phyloP scores from a whole-genome alignment of 2,113 vertebrate species.

The Cyanoramphus novaezelandiae region DNA sequence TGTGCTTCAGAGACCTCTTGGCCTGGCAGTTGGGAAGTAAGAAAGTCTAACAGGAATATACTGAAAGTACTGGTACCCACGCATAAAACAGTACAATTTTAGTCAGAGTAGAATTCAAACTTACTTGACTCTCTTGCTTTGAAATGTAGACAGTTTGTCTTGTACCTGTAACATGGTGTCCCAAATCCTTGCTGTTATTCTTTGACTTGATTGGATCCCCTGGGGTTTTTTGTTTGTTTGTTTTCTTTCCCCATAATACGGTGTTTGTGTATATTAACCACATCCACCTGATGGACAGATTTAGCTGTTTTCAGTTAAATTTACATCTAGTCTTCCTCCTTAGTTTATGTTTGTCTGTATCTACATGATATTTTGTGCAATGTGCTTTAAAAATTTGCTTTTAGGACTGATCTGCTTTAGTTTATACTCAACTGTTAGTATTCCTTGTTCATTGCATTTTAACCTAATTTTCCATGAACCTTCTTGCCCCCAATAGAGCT shows the following conservation, averaged over 20 bases:
- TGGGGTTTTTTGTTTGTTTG: not conserved
- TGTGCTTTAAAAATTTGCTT: not conserved
- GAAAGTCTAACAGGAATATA: not conserved
- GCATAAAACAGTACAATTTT: not conserved
- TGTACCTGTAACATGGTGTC: not conserved
- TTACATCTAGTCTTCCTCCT: not conserved
- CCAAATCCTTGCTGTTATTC: not conserved
- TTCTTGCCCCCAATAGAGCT: not conserved
- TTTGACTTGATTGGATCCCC: not conserved
- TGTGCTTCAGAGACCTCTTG: not conserved
- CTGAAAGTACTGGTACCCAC: not conserved
- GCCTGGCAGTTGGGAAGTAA: not conserved
- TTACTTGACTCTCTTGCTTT: not conserved
- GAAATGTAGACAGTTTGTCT: not conserved
- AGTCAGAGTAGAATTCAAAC: not conserved
- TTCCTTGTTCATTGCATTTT: not conserved
- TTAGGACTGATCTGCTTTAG: not conserved
- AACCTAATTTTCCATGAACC: not conserved
- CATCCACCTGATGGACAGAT: not conserved
- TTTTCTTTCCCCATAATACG: no score
- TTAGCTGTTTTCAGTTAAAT: not conserved
- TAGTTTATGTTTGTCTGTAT: not conserved
- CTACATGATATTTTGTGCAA: not conserved
- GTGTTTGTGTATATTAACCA: not conserved
- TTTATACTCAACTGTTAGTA: not conserved